Evolutionary conservation across 2,113 vertebrate species (phyloP).

Genomic region (Strigops habroptila): DNA sequence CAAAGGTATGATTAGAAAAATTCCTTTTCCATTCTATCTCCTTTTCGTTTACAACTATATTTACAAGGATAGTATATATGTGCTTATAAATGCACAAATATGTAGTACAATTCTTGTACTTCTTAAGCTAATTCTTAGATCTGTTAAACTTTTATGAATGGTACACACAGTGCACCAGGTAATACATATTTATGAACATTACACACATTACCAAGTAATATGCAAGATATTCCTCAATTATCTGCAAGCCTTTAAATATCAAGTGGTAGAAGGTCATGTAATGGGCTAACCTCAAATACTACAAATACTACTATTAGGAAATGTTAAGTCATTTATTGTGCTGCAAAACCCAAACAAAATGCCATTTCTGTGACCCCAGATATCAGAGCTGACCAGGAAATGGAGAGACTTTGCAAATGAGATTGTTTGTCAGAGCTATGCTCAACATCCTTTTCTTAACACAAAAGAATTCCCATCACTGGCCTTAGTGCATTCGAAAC

Average conservation of each 20-base stretch:
- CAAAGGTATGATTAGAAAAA: slow-evolving; percentile 16
- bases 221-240: slow-evolving; percentile 23
- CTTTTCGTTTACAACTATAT: not conserved
- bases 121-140: not conserved
- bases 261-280: not conserved
- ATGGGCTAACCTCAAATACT: not conserved
- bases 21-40: not conserved
- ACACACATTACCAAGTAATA: not conserved
- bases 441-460: not conserved
- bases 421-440: not conserved
- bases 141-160: slow-evolving; percentile 40
- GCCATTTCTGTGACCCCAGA: not conserved
- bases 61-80: not conserved
- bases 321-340: not conserved
- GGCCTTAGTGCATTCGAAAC: not conserved
- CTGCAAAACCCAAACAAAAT: not conserved
- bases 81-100: slow-evolving; percentile 12
- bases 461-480: not conserved
- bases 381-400: not conserved
- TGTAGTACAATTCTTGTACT: not conserved
- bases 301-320: not conserved
- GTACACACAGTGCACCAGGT: not conserved
- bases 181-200: slow-evolving; percentile 28
- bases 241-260: not conserved
- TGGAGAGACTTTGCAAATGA: not conserved